These are phyloP conservation scores for Acronicta psi DNA, from an alignment of 2,888 invertebrate genomes.

Conservation along the genomic window DNA sequence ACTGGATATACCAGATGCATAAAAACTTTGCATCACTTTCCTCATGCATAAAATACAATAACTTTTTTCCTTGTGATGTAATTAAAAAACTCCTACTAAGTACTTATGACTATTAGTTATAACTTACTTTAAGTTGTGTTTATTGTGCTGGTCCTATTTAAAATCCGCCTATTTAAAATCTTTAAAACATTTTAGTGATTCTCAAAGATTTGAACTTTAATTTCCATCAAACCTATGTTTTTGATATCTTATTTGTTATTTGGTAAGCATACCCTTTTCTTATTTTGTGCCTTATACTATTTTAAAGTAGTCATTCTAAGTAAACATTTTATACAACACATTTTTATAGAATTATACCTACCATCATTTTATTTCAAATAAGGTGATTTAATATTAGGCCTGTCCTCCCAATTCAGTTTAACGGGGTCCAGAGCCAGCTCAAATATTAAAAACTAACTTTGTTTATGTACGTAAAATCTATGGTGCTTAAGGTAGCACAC, in stretches of 20 bases:
- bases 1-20: conserved; percentile 5
- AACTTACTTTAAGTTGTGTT: not conserved
- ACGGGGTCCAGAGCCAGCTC: too few relatives aligned
- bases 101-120: too few relatives aligned
- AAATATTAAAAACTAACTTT: too few relatives aligned
- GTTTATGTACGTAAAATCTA: too few relatives aligned
- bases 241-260: conserved; percentile 1
- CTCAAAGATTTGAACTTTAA: not conserved
- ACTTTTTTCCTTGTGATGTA: conserved; percentile 13
- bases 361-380: too few relatives aligned
- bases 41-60: not conserved
- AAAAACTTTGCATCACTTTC: not conserved
- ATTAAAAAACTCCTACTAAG: not conserved
- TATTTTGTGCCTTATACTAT: not conserved
- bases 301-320: too few relatives aligned
- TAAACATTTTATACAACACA: too few relatives aligned
- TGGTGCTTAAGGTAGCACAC: too few relatives aligned
- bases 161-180: not conserved
- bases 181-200: too few relatives aligned
- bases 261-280: conserved; percentile 4
- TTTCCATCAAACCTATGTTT: conserved; percentile 1
- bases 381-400: too few relatives aligned
- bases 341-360: too few relatives aligned
- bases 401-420: too few relatives aligned
- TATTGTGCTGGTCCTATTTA: not conserved